Base-by-base conservation (phyloP, 2,888 invertebrate species). In the Drosophila anomalata region DNA sequence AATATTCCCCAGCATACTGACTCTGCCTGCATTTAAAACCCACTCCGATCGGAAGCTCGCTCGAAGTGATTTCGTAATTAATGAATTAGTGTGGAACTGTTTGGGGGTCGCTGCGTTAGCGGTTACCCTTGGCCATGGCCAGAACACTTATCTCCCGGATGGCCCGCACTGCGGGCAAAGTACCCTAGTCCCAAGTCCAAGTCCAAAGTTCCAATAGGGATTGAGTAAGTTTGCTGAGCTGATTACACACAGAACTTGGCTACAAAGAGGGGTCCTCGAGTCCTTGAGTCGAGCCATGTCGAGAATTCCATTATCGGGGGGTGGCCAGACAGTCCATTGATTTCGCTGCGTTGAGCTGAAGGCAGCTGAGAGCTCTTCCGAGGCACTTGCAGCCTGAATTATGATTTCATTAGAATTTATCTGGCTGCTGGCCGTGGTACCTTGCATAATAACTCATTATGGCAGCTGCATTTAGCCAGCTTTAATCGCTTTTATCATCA, bases 11-110 rank as follows among this genome's bases (percentile, higher is more conserved):
- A 20, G 22, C 46, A 7, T 14, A 26, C 11, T 17, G 39, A 26
- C 31, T 12, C 44, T 36, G 44, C 33, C 58, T 63, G 58, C 58
- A 56, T 50, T 71, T 56, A 60, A 52, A 60, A 48, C 36, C 48
- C 24, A 41, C 42, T 33, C 57, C 22, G 85, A 83, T 83, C 82
- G 85, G 82, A 82, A 79, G 82, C 76, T 73, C 63, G 73, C 76
- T 78, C 73, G 73, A 79, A 73, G 79, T 82, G 85, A 83, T 85
- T 85, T 78, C 78, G 79, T 82, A 83, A 85, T 83, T 83, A 83
- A 83, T 83, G 82, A 78, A 83, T 68, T 66, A 77, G 50, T 66
- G 75, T 67, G 75, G 77, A 66, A 56, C 44, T 44, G 22, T 44
- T 20, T 67, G 79, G 70, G 76, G 51, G 50, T 12, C 39, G 22